Conservation (phyloP, 1,140 invertebrate genomes). For the Sycobia sp. region DNA sequence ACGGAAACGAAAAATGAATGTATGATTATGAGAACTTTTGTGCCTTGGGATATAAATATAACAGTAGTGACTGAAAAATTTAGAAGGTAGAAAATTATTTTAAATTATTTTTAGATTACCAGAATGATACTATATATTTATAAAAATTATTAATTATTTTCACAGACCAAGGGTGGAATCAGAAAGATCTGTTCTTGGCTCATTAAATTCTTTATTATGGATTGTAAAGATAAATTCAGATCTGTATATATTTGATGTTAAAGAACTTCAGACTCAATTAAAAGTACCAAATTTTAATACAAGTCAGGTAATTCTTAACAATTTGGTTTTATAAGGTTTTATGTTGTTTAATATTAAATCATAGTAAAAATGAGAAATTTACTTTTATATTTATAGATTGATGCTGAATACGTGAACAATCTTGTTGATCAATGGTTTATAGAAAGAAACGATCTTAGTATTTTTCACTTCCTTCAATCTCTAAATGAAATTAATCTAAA, state of each 20-base stretch:
- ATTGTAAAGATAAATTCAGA: conserved; percentile 39
- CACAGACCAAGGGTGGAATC: neutral
- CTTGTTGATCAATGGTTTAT: conserved; percentile 42
- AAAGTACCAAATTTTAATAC: conserved; percentile 25
- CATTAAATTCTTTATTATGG: conserved; percentile 42
- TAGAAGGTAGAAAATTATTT: conserved; percentile 30
- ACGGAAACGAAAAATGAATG: conserved; percentile 33
- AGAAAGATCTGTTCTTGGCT: conserved; percentile 39
- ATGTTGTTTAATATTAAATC: conserved; percentile 2
- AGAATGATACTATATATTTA: neutral
- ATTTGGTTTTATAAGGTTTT: no score
- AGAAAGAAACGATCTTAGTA: conserved; percentile 41
- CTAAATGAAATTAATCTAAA: conserved; percentile 5
- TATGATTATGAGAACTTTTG: conserved; percentile 39
- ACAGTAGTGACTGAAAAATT: conserved; percentile 36
- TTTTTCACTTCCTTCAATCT: conserved; percentile 39
- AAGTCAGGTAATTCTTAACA: conserved; percentile 40
- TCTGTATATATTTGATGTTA: conserved; percentile 42
- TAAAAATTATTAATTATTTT: conserved; percentile 28
- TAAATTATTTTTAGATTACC: neutral
- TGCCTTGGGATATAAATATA: conserved; percentile 42
- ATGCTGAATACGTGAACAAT: conserved; percentile 35
- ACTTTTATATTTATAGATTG: conserved; percentile 35
- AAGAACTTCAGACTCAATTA: conserved; percentile 38
- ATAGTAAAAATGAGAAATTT: conserved; percentile 16